Evolutionary conservation across 2,113 vertebrate species (phyloP), one percentile per base, ranked within the genome.

Genomic region (Bufo bufo): DNA sequence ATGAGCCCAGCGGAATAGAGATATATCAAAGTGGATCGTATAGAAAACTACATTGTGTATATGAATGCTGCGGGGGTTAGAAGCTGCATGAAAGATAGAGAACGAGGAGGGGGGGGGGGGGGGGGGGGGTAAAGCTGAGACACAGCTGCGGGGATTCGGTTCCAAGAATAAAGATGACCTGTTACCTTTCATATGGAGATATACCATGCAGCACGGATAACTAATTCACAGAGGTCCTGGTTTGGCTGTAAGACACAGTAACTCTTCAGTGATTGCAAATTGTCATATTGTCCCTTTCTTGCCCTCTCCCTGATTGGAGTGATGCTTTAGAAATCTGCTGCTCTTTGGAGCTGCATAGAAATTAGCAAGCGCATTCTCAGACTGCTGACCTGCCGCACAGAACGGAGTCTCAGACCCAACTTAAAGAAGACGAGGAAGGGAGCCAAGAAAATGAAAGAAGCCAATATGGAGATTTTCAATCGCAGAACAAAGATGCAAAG

Each of bases 151-250:
- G 82, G 82, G 63, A 84, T 84, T 84, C 47, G 54, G 82, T 71
- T 84, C 82, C 82, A 84, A 84, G 82, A 84, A 84, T 84, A 84
- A 71, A 84, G 82, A 71, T 84, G 82, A 84, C 82, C 82, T 69
- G 63, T 71, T 71, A 84, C 82, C 82, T 84, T 84, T 84, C 66
- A 84, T 84, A 84, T 84, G 82, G 82, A 84, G 63, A 84, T 84
- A 52, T 52, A 84, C 20, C 82, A 84, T 54, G n/a, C 63, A 54
- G 82, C 45, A 13, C 82, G 43, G 63, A 69, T 71, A 84, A 84
- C 82, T 52, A 54, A 85, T 77, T 77, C 84, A 66, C 17, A 43
- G 75, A 79, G 85, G 59, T 66, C 59, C 45, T 63, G 23, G 56
- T 78, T 86, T 86, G 85, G 75, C 72, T 86, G 85, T 65, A 78